Evolutionary conservation across 2,888 invertebrate genomes (phyloP).

Genomic region (Trilocha varians): DNA sequence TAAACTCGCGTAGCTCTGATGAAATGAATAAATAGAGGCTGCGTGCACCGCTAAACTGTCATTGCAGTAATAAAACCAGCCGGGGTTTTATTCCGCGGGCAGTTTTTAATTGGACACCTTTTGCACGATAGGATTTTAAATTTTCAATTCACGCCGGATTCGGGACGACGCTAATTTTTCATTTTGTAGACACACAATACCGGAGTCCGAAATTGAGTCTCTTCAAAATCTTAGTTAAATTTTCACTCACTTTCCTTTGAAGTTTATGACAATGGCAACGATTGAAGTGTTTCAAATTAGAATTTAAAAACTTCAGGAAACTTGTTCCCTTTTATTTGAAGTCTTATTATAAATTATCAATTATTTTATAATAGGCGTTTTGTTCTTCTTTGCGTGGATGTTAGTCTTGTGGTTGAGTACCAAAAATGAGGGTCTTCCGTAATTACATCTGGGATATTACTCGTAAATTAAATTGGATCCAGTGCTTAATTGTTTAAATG

Average conservation of each 20-base stretch:
- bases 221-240: conserved; percentile 20
- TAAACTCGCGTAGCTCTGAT: conserved; percentile 44
- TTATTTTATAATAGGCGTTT: not conserved
- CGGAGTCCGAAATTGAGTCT: conserved; percentile 17
- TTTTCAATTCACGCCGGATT: conserved; percentile 20
- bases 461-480: not conserved
- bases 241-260: conserved; percentile 24
- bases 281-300: conserved; percentile 35
- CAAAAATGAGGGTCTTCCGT: not conserved
- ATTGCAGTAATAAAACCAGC: conserved; percentile 32
- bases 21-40: conserved; percentile 36
- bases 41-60: conserved; percentile 27
- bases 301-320: conserved; percentile 22
- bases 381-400: not conserved
- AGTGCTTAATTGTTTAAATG: not conserved
- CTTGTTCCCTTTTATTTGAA: not conserved
- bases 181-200: conserved; percentile 19
- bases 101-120: conserved; percentile 44
- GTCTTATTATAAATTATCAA: not conserved
- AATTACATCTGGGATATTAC: not conserved
- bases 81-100: conserved; percentile 27
- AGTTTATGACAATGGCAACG: conserved; percentile 36
- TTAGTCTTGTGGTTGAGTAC: not conserved
- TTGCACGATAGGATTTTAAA: conserved; percentile 23
- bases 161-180: conserved; percentile 23